Evolutionary conservation across 2,888 invertebrate species (phyloP).

Genomic region (Xestoiulus laeticollis): DNA sequence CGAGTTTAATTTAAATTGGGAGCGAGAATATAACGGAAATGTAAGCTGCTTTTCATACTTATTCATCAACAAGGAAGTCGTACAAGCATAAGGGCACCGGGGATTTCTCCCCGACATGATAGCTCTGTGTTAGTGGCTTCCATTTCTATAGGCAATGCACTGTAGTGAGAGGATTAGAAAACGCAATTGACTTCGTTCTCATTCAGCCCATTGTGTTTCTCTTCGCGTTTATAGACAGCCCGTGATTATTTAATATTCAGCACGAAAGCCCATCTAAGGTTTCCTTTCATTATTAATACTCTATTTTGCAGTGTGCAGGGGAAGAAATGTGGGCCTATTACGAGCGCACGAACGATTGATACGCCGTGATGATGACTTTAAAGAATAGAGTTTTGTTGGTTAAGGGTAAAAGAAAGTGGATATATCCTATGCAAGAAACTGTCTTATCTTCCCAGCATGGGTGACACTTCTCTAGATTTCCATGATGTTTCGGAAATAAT

Average conservation of each 20-base stretch:
- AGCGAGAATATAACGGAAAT: not conserved
- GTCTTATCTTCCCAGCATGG: not conserved
- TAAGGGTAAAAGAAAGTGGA: not conserved
- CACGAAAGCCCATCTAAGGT: slow-evolving; percentile 39
- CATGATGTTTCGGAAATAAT: not conserved
- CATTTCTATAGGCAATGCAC: slow-evolving; percentile 32
- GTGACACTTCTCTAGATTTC: not conserved
- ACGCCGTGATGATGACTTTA: not conserved
- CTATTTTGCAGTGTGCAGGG: not conserved
- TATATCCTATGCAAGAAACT: not conserved
- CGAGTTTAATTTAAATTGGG: slow-evolving; percentile 38
- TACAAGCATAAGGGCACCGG: slow-evolving; percentile 16
- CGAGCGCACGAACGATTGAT: slow-evolving; percentile 31
- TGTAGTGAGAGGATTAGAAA: slow-evolving; percentile 33
- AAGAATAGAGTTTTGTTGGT: slow-evolving; percentile 1
- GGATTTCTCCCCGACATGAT: slow-evolving; percentile 13
- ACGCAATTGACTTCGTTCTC: slow-evolving; percentile 21
- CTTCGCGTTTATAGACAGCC: slow-evolving; percentile 23
- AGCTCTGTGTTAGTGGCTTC: slow-evolving; percentile 30
- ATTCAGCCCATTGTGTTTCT: slow-evolving; percentile 34
- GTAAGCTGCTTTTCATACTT: slow-evolving; percentile 35
- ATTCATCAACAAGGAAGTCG: slow-evolving; percentile 28
- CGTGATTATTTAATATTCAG: slow-evolving; percentile 34
- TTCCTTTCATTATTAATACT: slow-evolving; percentile 41
- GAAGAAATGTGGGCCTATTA: slow-evolving; percentile 1